Evolutionary conservation across 2,113 vertebrate species (phyloP).

Genomic region (Sander vitreus): DNA sequence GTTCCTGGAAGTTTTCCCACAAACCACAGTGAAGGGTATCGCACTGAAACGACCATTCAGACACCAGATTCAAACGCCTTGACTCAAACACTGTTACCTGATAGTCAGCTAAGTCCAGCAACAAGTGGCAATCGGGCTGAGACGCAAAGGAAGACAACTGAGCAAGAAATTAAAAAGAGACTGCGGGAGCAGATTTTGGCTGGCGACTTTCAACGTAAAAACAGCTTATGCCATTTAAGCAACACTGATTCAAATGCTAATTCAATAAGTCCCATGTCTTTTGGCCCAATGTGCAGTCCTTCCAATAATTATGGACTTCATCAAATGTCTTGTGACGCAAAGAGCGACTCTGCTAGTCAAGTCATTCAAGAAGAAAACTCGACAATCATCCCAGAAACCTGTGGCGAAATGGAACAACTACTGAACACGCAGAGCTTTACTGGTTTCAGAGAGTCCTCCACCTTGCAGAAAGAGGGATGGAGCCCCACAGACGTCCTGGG

Average conservation of each 20-base stretch:
- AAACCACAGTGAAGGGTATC: conserved; percentile 56
- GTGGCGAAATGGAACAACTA: conserved; percentile 70
- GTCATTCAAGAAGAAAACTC: conserved; percentile 58
- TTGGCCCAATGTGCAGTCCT: conserved; percentile 18
- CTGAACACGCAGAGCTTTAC: conserved; percentile 64
- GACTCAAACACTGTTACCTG: conserved; percentile 35
- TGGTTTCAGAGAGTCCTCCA: conserved; percentile 59
- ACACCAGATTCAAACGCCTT: conserved; percentile 47
- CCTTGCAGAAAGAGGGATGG: conserved; percentile 17
- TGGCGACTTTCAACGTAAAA: conserved; percentile 83
- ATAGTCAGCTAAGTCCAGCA: conserved; percentile 37
- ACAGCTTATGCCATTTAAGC: conserved; percentile 65
- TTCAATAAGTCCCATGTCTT: conserved; percentile 46
- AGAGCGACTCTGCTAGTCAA: conserved; percentile 19
- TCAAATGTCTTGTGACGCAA: conserved; percentile 38
- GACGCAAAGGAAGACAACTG: conserved; percentile 60
- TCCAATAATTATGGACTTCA: conserved; percentile 38
- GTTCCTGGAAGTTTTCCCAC: conserved; percentile 35
- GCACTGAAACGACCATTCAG: conserved; percentile 50
- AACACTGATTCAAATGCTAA: conserved; percentile 62
- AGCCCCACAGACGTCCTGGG: conserved; percentile 37
- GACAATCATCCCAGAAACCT: conserved; percentile 15
- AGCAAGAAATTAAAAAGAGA: conserved; percentile 85
- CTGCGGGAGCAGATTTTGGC: conserved; percentile 90
- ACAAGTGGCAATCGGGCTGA: conserved; percentile 19